phyloP scores from a whole-genome alignment of 1,140 invertebrate genomes.

The Nymphalis io region DNA sequence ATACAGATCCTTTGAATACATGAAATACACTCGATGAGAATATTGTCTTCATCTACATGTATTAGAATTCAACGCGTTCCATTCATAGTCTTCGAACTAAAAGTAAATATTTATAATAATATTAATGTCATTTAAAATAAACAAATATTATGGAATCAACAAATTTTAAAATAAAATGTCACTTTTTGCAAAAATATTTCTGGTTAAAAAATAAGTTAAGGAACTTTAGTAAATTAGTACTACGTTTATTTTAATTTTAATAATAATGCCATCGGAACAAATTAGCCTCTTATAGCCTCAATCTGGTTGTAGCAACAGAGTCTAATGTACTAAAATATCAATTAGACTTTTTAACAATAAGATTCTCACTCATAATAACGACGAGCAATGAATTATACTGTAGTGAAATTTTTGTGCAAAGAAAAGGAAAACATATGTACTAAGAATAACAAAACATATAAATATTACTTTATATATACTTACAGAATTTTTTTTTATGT shows the following conservation, averaged over 20 bases:
- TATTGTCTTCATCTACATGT: constrained; percentile 6
- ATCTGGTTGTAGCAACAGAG: not conserved
- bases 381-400: not conserved
- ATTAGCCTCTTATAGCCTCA: not conserved
- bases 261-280: not conserved
- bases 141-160: too few relatives aligned
- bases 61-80: constrained; percentile 40
- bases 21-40: not conserved
- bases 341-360: too few relatives aligned
- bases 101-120: not conserved
- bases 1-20: not conserved
- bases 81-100: not conserved
- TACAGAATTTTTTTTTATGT: too few relatives aligned
- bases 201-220: too few relatives aligned
- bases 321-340: too few relatives aligned
- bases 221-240: not conserved
- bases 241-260: not conserved
- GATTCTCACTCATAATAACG: too few relatives aligned
- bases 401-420: not conserved
- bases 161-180: too few relatives aligned
- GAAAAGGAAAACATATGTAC: not conserved
- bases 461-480: too few relatives aligned
- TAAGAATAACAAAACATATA: too few relatives aligned
- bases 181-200: too few relatives aligned
- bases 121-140: too few relatives aligned